A percentile compares a stretch with the other conserved stretches of the same genome.
Conservation (phyloP, 2,888 invertebrate genomes). For the Lepidochitona cinerea region DNA sequence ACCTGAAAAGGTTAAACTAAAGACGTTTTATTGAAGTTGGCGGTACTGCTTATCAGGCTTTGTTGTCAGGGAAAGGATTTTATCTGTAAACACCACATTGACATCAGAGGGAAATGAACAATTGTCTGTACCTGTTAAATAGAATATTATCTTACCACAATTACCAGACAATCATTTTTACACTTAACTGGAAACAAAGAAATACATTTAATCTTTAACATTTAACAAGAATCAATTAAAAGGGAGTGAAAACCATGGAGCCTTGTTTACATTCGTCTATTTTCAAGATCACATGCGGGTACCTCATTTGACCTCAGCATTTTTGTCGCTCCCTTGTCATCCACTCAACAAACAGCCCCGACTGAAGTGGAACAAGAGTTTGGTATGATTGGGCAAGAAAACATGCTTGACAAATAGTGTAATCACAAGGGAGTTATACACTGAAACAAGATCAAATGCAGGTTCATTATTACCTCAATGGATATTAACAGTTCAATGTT, state of each 20-base stretch:
- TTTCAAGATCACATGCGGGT: constrained; percentile 7
- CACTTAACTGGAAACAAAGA: not conserved
- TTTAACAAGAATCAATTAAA: not conserved
- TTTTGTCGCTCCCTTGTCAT: not conserved
- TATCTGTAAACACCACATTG: constrained; percentile 5
- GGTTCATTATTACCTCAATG: no score
- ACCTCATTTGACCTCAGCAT: constrained; percentile 7
- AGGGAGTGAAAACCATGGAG: not conserved
- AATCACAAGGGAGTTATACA: not conserved
- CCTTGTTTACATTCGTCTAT: not conserved
- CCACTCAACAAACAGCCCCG: constrained; percentile 5
- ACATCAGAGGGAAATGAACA: not conserved
- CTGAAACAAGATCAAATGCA: not conserved
- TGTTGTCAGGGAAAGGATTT: not conserved
- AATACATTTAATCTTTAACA: not conserved
- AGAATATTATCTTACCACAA: constrained; percentile 1
- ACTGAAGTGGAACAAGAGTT: constrained; percentile 8
- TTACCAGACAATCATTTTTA: not conserved
- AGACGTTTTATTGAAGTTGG: no score
- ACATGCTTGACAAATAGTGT: not conserved
- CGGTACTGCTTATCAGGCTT: no score
- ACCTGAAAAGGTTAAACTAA: constrained; percentile 5
- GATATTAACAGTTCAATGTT: no score
- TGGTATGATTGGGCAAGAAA: constrained; percentile 1
- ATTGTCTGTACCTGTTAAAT: constrained; percentile 4